A percentile compares a stretch with the other conserved stretches of the same genome.
These are phyloP conservation scores for Solenopsis invicta DNA, from an alignment of 1,140 invertebrate species.

Conservation along the genomic window DNA sequence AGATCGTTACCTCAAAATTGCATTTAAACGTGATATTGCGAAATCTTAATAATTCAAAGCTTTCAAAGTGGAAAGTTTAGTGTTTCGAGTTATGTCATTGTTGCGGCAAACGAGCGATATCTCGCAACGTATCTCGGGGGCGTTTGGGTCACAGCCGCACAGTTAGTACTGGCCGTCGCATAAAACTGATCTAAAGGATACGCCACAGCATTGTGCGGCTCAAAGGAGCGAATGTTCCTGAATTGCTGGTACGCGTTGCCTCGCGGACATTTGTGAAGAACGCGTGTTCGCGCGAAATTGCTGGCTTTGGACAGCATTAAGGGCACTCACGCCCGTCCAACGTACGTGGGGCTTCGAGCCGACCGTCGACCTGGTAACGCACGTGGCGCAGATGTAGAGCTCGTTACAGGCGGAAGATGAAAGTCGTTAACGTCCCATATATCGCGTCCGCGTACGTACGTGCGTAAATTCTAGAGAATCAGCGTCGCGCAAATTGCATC, in stretches of 20 bases:
- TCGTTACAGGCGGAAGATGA: slow-evolving; percentile 52
- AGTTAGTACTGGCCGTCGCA: background rate
- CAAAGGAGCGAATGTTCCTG: slow-evolving; percentile 10
- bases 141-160: background rate
- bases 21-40: no score
- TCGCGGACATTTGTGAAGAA: slow-evolving; percentile 23
- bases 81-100: no score
- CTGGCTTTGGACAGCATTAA: slow-evolving; percentile 21
- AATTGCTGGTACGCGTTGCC: background rate
- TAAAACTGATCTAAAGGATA: slow-evolving; percentile 28
- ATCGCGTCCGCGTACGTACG: slow-evolving; percentile 42
- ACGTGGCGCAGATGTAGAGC: slow-evolving; percentile 24
- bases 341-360: slow-evolving; percentile 4
- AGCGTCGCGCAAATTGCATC: slow-evolving; percentile 9
- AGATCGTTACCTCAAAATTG: no score
- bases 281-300: slow-evolving; percentile 38
- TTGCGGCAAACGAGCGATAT: background rate
- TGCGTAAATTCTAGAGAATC: slow-evolving; percentile 32
- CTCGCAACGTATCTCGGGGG: background rate
- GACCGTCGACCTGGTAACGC: slow-evolving; percentile 13
- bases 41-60: no score
- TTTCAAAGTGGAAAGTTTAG: no score
- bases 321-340: background rate
- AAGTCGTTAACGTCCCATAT: slow-evolving; percentile 62
- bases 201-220: background rate